These are phyloP conservation scores for Hemichromis elongatus DNA, from an alignment of 2,113 vertebrate genomes.

Conservation along the genomic window DNA sequence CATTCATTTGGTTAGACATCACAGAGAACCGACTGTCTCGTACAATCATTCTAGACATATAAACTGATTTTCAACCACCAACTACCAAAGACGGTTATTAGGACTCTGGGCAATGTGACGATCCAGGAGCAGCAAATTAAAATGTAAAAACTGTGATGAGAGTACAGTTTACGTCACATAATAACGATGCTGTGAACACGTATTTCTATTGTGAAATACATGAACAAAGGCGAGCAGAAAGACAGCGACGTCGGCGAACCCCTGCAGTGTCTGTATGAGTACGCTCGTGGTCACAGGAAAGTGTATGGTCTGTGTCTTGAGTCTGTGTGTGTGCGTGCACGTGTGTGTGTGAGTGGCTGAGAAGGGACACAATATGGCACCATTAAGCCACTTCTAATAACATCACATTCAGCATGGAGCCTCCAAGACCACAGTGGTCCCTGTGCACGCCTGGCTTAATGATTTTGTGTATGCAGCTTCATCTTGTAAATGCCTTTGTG, in stretches of 20 bases:
- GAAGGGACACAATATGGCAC: conserved; percentile 68
- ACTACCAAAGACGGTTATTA: background rate
- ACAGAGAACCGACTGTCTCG: background rate
- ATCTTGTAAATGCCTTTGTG: background rate
- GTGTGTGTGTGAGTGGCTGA: background rate
- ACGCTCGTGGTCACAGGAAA: background rate
- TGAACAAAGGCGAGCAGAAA: background rate
- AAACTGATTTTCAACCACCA: background rate
- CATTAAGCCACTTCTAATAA: conserved; percentile 77
- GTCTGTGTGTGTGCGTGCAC: background rate
- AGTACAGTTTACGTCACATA: background rate
- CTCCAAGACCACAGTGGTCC: conserved; percentile 40
- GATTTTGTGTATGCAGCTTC: background rate
- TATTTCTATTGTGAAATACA: background rate
- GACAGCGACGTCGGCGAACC: background rate
- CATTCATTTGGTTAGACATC: background rate
- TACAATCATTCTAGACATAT: background rate
- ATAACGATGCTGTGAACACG: background rate
- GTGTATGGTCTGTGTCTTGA: conserved; percentile 13
- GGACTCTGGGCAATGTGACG: background rate
- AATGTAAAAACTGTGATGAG: background rate
- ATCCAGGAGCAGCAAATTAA: background rate
- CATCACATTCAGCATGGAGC: conserved; percentile 62
- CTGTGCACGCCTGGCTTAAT: background rate
- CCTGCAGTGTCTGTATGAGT: background rate